phyloP scores from a whole-genome alignment of 2,888 invertebrate genomes.

The Cylindroiulus punctatus region DNA sequence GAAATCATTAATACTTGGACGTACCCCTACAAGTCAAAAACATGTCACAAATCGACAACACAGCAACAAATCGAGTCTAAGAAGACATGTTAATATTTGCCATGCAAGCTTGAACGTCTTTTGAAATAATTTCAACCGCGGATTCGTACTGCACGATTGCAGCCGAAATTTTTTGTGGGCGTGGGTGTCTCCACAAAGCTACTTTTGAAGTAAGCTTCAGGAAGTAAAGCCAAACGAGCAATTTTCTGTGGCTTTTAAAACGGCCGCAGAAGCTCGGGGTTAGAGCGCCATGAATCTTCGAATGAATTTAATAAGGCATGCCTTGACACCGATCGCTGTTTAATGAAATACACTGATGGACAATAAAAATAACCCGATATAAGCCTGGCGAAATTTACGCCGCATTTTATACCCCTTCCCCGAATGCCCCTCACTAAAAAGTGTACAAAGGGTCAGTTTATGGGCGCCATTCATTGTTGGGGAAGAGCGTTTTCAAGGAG shows the following conservation, averaged over 20 bases:
- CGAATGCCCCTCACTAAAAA: background rate
- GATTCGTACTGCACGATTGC: too few relatives aligned
- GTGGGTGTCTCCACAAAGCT: too few relatives aligned
- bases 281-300: background rate
- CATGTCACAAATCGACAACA: too few relatives aligned
- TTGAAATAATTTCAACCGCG: too few relatives aligned
- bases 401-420: background rate
- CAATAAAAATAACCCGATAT: slow-evolving; percentile 18
- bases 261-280: background rate
- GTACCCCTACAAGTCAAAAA: too few relatives aligned
- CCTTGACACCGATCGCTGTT: slow-evolving; percentile 1
- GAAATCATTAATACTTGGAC: too few relatives aligned
- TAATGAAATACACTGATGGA: slow-evolving; percentile 10
- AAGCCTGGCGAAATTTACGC: background rate
- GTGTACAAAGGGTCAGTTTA: slow-evolving; percentile 10
- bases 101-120: too few relatives aligned
- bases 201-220: background rate
- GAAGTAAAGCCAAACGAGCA: background rate
- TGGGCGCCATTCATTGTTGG: background rate
- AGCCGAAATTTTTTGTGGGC: too few relatives aligned
- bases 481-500: background rate
- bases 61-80: too few relatives aligned
- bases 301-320: slow-evolving; percentile 18
- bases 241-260: slow-evolving; percentile 2
- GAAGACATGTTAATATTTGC: too few relatives aligned